Conservation (phyloP, 2,888 invertebrate species). For the Heteropelma amictum region DNA sequence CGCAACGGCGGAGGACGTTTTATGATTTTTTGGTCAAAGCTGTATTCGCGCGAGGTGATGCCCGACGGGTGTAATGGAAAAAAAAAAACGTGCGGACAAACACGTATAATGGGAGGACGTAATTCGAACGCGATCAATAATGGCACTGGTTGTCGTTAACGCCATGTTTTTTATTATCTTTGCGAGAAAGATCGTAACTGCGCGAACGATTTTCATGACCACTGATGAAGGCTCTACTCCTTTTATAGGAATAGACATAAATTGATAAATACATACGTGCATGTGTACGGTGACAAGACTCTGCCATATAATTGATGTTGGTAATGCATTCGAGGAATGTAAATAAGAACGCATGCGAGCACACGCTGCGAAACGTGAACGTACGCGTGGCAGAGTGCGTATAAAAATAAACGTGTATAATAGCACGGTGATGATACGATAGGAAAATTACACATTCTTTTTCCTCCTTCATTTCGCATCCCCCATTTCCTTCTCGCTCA, state of each 20-base stretch:
- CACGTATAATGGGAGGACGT: neutral
- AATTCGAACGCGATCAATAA: neutral
- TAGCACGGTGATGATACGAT: constrained; percentile 54
- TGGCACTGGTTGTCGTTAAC: constrained; percentile 1
- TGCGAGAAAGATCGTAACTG: constrained; percentile 47
- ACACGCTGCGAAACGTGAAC: constrained; percentile 41
- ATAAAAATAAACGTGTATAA: constrained; percentile 58
- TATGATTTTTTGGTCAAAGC: constrained; percentile 21
- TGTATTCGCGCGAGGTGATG: neutral
- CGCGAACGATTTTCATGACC: constrained; percentile 37
- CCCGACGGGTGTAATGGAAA: neutral
- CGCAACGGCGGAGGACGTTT: constrained; percentile 6
- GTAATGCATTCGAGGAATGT: constrained; percentile 40
- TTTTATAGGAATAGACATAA: neutral
- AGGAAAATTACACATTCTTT: constrained; percentile 51
- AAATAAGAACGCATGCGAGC: constrained; percentile 43
- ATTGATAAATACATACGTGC: neutral
- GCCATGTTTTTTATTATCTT: constrained; percentile 36
- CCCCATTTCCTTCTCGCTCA: neutral
- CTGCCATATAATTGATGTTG: constrained; percentile 47
- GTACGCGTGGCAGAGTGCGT: constrained; percentile 56
- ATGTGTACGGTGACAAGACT: constrained; percentile 16
- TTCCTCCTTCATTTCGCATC: neutral
- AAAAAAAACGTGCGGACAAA: neutral
- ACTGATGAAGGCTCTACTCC: neutral